A percentile compares a stretch with the other conserved stretches of the same genome.
These are phyloP conservation scores for Prinia subflava DNA, from an alignment of 2,113 vertebrate species.

Conservation along the genomic window DNA sequence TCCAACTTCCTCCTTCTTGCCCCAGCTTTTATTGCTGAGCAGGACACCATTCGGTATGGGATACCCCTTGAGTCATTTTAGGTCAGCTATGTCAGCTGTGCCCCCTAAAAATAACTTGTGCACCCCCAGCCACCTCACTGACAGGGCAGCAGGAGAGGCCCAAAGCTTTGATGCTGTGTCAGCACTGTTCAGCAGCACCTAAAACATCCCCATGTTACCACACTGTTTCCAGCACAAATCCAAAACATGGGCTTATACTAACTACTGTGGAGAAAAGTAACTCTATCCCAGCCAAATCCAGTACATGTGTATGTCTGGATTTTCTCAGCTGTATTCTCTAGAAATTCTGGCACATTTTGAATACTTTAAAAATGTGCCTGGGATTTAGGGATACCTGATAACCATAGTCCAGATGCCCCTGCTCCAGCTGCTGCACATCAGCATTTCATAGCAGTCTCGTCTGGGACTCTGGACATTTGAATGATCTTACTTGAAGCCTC, in stretches of 20 bases:
- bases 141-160: neutral
- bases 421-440: conserved; percentile 5
- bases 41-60: rapidly evolving
- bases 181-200: rapidly evolving
- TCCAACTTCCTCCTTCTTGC: neutral
- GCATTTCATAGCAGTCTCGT: neutral
- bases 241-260: neutral
- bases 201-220: neutral
- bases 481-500: neutral
- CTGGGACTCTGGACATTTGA: neutral
- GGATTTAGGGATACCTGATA: neutral
- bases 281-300: neutral
- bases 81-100: neutral
- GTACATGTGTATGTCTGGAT: neutral
- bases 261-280: neutral
- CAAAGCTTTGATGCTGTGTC: neutral
- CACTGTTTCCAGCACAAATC: neutral
- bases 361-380: neutral
- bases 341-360: neutral
- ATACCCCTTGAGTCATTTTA: neutral
- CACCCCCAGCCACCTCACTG: neutral
- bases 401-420: neutral
- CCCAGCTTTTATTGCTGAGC: neutral
- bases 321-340: neutral
- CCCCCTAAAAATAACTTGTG: neutral